phyloP scores from a whole-genome alignment of 2,888 invertebrate species.

The Caenorhabditis sp. region DNA sequence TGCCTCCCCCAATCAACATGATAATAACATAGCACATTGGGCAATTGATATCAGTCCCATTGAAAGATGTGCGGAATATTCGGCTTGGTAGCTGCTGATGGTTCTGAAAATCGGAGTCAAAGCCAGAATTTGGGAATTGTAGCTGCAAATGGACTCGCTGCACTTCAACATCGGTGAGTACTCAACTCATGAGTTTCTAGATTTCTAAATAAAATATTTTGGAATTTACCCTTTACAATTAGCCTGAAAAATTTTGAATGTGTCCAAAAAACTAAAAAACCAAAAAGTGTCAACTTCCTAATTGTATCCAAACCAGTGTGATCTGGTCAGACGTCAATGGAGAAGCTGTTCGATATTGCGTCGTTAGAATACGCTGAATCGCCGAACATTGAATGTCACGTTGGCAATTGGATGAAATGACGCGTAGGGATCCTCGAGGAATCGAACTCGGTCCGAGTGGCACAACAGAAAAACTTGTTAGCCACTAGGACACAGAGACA shows the following conservation, averaged over 20 bases:
- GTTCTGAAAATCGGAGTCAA: constrained; percentile 30
- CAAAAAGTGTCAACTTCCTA: constrained; percentile 47
- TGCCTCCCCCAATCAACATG: constrained; percentile 28
- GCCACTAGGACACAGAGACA: constrained; percentile 28
- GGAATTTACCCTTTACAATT: no score
- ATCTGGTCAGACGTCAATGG: constrained; percentile 52
- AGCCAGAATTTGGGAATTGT: no score
- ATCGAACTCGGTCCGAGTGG: constrained; percentile 9
- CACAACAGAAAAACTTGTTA: not conserved
- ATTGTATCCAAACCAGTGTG: constrained; percentile 48
- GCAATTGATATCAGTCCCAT: constrained; percentile 35
- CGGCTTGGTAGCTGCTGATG: constrained; percentile 74
- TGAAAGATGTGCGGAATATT: constrained; percentile 79
- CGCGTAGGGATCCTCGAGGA: no score
- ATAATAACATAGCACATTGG: constrained; percentile 38
- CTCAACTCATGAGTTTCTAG: no score
- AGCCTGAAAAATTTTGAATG: no score
- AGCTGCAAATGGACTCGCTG: constrained; percentile 77
- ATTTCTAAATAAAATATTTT: no score
- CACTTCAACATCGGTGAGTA: constrained; percentile 78
- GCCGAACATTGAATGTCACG: constrained; percentile 24
- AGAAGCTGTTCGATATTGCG: constrained; percentile 48
- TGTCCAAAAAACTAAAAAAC: constrained; percentile 15
- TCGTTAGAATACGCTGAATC: constrained; percentile 54
- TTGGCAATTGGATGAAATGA: constrained; percentile 58